Evolutionary conservation across 2,888 invertebrate genomes (phyloP).

Genomic region (Parnassius orleans): DNA sequence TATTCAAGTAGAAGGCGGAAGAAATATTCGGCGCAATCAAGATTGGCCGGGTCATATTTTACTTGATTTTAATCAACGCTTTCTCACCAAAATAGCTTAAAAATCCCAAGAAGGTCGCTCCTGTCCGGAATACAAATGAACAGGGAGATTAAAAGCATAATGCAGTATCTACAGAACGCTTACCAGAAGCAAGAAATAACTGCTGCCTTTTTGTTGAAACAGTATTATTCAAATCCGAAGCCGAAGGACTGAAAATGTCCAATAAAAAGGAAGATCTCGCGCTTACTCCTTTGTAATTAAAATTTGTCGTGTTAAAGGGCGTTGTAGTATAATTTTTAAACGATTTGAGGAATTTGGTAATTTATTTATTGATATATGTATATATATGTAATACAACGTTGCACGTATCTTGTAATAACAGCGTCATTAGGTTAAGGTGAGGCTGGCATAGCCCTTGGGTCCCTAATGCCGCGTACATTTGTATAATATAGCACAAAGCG

Average conservation of each 20-base stretch:
- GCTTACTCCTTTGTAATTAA: constrained; percentile 59
- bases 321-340: too few species aligned
- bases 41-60: constrained; percentile 24
- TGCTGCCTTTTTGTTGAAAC: constrained; percentile 48
- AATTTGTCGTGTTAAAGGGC: constrained; percentile 44
- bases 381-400: too few species aligned
- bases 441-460: too few species aligned
- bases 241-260: constrained; percentile 53
- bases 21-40: constrained; percentile 18
- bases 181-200: constrained; percentile 37
- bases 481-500: too few species aligned
- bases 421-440: too few species aligned
- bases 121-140: constrained; percentile 32
- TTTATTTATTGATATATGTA: too few species aligned
- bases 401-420: too few species aligned
- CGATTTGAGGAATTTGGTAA: too few species aligned
- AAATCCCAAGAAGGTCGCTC: constrained; percentile 7
- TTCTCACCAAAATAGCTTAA: constrained; percentile 21
- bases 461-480: too few species aligned
- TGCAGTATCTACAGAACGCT: constrained; percentile 28
- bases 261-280: constrained; percentile 64
- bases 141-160: constrained; percentile 36
- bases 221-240: constrained; percentile 65
- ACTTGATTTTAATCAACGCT: constrained; percentile 26
- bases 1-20: constrained; percentile 20